These are phyloP conservation scores for Lacerta agilis DNA, from an alignment of 2,797 vertebrate species.

Conservation along the genomic window DNA sequence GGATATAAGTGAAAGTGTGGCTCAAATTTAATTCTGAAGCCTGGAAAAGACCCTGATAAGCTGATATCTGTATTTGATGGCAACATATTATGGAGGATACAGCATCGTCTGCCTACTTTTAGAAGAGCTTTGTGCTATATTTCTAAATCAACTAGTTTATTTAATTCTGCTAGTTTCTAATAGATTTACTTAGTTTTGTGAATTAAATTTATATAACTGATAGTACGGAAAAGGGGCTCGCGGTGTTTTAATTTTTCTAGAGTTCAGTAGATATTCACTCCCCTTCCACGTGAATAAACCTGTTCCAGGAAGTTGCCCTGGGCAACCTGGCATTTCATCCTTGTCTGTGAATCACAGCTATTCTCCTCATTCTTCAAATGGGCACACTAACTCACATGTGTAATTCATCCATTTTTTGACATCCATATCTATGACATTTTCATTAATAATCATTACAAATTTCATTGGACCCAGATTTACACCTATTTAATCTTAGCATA, in stretches of 20 bases:
- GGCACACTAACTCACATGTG: neutral
- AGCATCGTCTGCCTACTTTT: neutral
- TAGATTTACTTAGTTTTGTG: neutral
- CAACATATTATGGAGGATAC: neutral
- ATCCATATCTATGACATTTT: conserved; percentile 42
- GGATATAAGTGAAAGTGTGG: neutral
- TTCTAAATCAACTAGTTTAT: neutral
- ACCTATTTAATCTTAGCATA: conserved; percentile 13
- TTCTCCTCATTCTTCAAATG: neutral
- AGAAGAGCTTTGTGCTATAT: neutral
- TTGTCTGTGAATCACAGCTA: conserved; percentile 27
- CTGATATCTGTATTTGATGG: neutral
- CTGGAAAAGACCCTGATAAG: neutral
- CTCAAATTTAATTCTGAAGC: neutral
- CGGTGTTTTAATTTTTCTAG: conserved; percentile 30
- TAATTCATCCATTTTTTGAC: conserved; percentile 39
- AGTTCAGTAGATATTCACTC: conserved; percentile 44
- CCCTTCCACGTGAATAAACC: conserved; percentile 2
- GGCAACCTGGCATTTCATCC: neutral
- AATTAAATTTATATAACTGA: neutral
- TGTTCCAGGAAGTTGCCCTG: conserved; percentile 16
- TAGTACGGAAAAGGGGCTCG: neutral
- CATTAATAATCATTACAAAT: conserved; percentile 41
- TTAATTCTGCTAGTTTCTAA: neutral
- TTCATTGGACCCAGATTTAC: conserved; percentile 33